Evolutionary conservation across 2,888 invertebrate genomes (phyloP), one percentile per base, ranked within the genome.

Genomic region (Sarcophaga carnaria): DNA sequence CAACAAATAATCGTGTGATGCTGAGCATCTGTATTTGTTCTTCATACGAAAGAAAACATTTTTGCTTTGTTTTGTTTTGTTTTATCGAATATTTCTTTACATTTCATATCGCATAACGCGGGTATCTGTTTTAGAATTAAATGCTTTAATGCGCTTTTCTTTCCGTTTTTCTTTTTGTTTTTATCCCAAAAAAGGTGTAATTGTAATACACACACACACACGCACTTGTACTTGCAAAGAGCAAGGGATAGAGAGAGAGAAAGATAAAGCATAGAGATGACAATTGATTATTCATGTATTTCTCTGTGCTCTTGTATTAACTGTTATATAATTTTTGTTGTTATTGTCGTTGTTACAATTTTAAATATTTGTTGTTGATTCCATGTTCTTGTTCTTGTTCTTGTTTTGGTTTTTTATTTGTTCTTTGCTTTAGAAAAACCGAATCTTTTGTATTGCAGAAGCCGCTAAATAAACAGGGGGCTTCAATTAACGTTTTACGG

Each of bases 121-220:
- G 1, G 12, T 12, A 37, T 37, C 37, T 37, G 37, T 37, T 27
- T 27, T 27, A 27, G 27, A 27, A 27, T 27, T 27, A 27, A 27
- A 27, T 4, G 12, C 27, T 64, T 37, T 37, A 17, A 37, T 2
- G 66, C n/a, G 45, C 14, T 67, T 67, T 67, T 37, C n/a, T n/a
- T 67, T n/a, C 12, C 12, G 17, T 54, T 12, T 54, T 0, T 54
- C 17, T 70, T 5, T 59, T 76, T 45, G 47, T 25, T 66, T 79
- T 79, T 70, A 79, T 83, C 69, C 25, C 66, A 22, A 72, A 20
- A 70, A 80, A 80, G 76, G 84, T 80, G 84, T 62, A 66, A 63
- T 76, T 60, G 37, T 49, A 78, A 72, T 62, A 54, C 17, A 10
- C 8, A 10, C 8, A 37, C 8, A 37, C 8, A 1, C 8, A 37